phyloP scores from a whole-genome alignment of 1,140 invertebrate genomes.

The Mylabris phalerata region DNA sequence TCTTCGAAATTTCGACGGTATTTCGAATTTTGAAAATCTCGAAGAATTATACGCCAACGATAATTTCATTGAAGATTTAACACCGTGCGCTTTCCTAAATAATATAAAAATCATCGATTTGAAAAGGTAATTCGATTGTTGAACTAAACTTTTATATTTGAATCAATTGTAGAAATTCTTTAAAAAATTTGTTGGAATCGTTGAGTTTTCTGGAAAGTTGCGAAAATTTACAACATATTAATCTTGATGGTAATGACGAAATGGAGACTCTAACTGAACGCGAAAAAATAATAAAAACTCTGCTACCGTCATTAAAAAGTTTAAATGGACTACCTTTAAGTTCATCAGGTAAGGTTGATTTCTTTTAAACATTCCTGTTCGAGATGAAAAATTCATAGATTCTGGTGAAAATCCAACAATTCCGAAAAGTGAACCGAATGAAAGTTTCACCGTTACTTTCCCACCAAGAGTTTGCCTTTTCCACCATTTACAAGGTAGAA shows the following conservation, averaged over 20 bases:
- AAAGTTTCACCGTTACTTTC: conserved; percentile 2
- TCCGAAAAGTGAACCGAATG: not conserved
- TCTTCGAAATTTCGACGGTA: conserved; percentile 56
- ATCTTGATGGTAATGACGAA: conserved; percentile 42
- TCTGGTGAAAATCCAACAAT: not conserved
- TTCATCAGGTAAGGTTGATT: too few species aligned
- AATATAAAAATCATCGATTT: conserved; percentile 49
- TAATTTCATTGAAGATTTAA: conserved; percentile 53
- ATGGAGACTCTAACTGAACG: conserved; percentile 37
- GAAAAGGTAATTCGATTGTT: conserved; percentile 38
- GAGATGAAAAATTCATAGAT: too few species aligned
- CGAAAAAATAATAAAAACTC: conserved; percentile 36
- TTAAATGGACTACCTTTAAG: conserved; percentile 37
- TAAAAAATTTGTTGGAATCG: conserved; percentile 38
- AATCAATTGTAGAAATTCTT: conserved; percentile 35
- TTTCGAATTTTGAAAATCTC: conserved; percentile 48
- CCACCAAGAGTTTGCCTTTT: conserved; percentile 4
- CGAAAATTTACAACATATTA: conserved; percentile 39
- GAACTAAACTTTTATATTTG: too few species aligned
- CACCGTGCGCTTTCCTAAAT: conserved; percentile 48
- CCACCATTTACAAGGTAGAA: too few species aligned
- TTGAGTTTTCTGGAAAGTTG: conserved; percentile 45
- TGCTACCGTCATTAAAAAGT: conserved; percentile 40
- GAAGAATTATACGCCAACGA: conserved; percentile 54
- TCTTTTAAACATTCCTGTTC: too few species aligned